Evolutionary conservation across 2,888 invertebrate species (phyloP), one percentile per base, ranked within the genome.

Genomic region (Oasisia sp.): DNA sequence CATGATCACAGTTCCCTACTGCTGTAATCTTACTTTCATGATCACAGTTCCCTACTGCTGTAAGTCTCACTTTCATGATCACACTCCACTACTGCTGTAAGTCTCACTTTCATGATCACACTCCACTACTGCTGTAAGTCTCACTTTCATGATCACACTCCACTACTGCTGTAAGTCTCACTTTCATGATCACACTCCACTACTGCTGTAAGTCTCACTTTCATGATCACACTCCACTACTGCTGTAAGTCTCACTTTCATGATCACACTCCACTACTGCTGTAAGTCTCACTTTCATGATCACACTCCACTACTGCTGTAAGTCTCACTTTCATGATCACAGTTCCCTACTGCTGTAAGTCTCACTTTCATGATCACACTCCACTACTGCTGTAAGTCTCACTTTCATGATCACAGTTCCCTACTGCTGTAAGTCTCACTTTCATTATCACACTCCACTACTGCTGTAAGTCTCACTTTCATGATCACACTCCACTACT

Each of bases 21-120:
- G 74, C 7, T 74, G 27, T 74, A 74, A 58, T 4, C n/a, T 27
- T 7, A 74, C n/a, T 74, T 74, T 74, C 74, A 27, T n/a, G n/a
- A n/a, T n/a, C n/a, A n/a, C n/a, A n/a, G 95, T 95, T 89, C 98
- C 98, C 95, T 94, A 94, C 89, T 95, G 95, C 91, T 93, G 95
- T 95, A 94, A 94, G 95, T 95, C 7, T 32, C 27, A 19, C 58
- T 27, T 44, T 27, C 58, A 91, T 56, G n/a, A 12, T 32, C 19
- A 14, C 95, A 93, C 95, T 95, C 89, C 98, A 98, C 95, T 94
- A 94, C 89, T 95, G 95, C 91, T 93, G 95, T 95, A 94, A 94
- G 95, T 95, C 14, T 27, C 32, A 9, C 14, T 32, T 91, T 27
- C 19, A 27, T 27, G n/a, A 32, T 50, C 2, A 27, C 14, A 74